phyloP scores from a whole-genome alignment of 2,113 vertebrate genomes.

The Recurvirostra avosetta region DNA sequence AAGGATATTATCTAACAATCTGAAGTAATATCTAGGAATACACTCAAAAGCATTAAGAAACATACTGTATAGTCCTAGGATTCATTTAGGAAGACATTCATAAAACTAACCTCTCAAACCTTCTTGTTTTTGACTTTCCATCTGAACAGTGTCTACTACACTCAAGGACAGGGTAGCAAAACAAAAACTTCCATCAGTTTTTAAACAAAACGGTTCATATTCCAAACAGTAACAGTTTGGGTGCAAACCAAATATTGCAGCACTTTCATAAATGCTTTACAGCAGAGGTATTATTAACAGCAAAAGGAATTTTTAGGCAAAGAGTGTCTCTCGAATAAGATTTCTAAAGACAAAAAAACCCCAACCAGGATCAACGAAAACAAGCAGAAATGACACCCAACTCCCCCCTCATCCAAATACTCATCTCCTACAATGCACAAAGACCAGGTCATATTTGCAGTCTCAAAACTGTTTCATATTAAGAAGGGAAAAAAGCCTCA shows the following conservation, averaged over 20 bases:
- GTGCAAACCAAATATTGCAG: neutral
- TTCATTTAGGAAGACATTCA: neutral
- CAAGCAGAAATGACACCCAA: neutral
- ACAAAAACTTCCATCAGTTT: neutral
- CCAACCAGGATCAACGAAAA: neutral
- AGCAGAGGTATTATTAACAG: neutral
- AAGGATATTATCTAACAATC: neutral
- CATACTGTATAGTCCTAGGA: neutral
- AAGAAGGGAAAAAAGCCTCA: neutral
- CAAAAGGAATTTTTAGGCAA: neutral
- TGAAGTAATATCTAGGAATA: neutral
- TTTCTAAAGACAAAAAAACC: neutral
- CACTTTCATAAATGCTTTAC: neutral
- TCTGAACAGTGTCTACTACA: neutral
- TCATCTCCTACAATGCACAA: neutral
- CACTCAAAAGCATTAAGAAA: neutral
- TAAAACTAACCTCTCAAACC: neutral
- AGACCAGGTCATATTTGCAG: neutral
- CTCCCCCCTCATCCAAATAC: neutral
- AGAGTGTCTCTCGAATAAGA: neutral
- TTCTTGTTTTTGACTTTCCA: neutral
- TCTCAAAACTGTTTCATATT: neutral
- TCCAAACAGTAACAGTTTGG: neutral
- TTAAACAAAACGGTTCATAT: neutral
- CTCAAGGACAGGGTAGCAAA: neutral